A percentile compares a stretch with the other conserved stretches of the same genome.
These are phyloP conservation scores for Malurus elegans DNA, from an alignment of 2,113 vertebrate species.

Conservation along the genomic window DNA sequence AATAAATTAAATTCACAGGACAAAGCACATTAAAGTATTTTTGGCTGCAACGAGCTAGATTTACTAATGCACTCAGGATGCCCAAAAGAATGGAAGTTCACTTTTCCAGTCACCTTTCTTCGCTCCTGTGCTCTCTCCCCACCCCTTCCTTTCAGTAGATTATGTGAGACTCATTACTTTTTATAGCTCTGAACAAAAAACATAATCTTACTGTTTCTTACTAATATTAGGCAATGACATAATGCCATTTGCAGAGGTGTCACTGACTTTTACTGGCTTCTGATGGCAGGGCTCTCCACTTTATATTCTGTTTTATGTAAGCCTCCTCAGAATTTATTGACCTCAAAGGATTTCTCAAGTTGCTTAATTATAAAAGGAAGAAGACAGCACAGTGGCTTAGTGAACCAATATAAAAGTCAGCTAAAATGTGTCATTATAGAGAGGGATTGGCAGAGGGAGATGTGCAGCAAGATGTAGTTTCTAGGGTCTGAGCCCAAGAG, in stretches of 20 bases:
- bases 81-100: constrained; percentile 57
- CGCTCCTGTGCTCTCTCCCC: background rate
- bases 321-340: constrained; percentile 75
- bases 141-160: constrained; percentile 70
- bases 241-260: constrained; percentile 82
- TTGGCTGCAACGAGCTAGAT: constrained; percentile 25
- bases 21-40: constrained; percentile 52
- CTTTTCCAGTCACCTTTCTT: constrained; percentile 62
- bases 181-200: constrained; percentile 75
- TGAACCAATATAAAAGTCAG: constrained; percentile 51
- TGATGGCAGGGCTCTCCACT: constrained; percentile 76
- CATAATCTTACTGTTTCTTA: constrained; percentile 74
- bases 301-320: constrained; percentile 80
- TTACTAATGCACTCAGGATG: constrained; percentile 67
- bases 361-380: constrained; percentile 79
- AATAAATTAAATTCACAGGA: constrained; percentile 19
- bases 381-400: constrained; percentile 67
- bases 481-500: background rate
- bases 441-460: background rate
- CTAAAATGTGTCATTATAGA: constrained; percentile 46
- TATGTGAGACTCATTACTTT: constrained; percentile 79
- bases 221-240: constrained; percentile 82
- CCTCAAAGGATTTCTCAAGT: constrained; percentile 76
- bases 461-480: background rate
- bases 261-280: constrained; percentile 81